phyloP scores from a whole-genome alignment of 2,113 vertebrate species.

The Poecile atricapillus region DNA sequence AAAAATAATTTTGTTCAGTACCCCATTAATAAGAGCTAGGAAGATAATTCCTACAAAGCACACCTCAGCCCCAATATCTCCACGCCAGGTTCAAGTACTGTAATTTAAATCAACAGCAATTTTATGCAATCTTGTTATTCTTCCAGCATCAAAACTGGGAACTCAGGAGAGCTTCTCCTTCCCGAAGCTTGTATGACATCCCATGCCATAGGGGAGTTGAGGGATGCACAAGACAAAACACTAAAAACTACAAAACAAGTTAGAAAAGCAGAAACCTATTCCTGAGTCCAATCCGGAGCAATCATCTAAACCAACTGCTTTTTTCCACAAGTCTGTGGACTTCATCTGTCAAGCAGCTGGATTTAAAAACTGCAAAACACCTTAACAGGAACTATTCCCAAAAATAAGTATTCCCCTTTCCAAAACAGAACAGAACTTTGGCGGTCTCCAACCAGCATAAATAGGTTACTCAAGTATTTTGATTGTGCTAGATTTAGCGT shows the following conservation, averaged over 20 bases:
- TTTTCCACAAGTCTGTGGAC: background rate
- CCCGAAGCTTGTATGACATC: background rate
- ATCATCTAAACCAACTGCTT: background rate
- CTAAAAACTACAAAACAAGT: background rate
- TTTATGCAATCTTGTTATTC: background rate
- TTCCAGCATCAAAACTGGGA: background rate
- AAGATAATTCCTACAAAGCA: background rate
- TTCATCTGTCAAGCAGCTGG: background rate
- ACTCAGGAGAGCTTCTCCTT: background rate
- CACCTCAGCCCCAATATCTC: background rate
- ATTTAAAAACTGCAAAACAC: background rate
- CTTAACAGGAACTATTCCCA: background rate
- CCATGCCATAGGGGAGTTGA: fast-evolving
- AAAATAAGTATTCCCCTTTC: background rate
- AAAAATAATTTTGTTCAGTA: background rate
- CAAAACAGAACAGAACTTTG: background rate
- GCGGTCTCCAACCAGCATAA: background rate
- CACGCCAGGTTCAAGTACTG: background rate
- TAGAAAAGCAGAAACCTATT: background rate
- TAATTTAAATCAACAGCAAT: background rate
- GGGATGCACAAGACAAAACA: background rate
- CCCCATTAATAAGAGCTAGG: background rate
- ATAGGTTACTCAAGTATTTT: background rate
- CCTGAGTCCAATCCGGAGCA: background rate
- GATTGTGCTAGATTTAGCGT: background rate